These are phyloP conservation scores for Charaxes varanes DNA, from an alignment of 1,140 invertebrate genomes.

Conservation along the genomic window DNA sequence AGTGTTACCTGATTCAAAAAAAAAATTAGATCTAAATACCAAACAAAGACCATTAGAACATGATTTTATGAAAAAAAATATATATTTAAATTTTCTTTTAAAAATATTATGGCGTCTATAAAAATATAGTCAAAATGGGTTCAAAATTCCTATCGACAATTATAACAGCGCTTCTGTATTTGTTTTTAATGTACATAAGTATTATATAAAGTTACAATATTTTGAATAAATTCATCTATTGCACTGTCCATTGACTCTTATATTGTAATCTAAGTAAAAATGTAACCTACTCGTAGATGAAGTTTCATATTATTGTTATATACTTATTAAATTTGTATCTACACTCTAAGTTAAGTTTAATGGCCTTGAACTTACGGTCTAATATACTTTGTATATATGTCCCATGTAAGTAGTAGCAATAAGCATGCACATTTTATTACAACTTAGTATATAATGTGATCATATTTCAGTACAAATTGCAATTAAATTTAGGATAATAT, in stretches of 20 bases:
- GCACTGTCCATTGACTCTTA: conserved; percentile 3
- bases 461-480: conserved; percentile 16
- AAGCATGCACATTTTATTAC: conserved; percentile 42
- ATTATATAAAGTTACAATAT: no score
- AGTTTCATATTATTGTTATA: conserved; percentile 17
- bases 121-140: no score
- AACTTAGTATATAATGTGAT: conserved; percentile 3
- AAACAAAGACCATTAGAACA: no score
- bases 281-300: conserved; percentile 11
- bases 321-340: conserved; percentile 14
- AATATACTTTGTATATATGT: conserved; percentile 35
- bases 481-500: no score
- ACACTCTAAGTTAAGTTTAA: conserved; percentile 17
- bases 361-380: conserved; percentile 32
- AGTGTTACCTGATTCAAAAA: no score
- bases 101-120: no score
- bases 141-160: no score
- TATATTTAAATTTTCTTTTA: no score
- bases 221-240: background rate
- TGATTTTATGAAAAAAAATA: no score
- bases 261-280: conserved; percentile 6
- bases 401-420: conserved; percentile 22
- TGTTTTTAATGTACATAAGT: no score
- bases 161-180: no score
- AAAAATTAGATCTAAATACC: no score